These are phyloP conservation scores for Bergia sp. DNA, from an alignment of 92 coral and sea anemone species.

Conservation along the genomic window DNA sequence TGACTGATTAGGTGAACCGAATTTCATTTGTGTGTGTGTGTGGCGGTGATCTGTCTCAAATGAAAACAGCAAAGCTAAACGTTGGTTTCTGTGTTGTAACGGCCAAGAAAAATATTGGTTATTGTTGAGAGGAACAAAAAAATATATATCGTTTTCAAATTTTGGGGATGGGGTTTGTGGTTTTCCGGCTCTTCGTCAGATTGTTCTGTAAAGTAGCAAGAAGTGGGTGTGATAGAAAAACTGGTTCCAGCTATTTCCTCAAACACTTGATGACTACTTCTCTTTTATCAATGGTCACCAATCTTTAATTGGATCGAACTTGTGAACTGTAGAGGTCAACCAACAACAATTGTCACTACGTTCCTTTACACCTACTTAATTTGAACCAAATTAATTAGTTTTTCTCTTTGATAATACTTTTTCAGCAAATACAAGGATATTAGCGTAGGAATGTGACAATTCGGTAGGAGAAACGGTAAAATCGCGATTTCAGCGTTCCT, in stretches of 20 bases:
- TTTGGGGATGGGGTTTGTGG: constrained; percentile 4
- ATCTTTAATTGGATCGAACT: neutral
- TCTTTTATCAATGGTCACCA: neutral
- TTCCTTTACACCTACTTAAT: neutral
- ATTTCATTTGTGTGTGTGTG: neutral
- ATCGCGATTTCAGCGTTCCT: too few species aligned
- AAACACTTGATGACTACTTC: neutral
- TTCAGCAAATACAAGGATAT: neutral
- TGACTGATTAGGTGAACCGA: neutral
- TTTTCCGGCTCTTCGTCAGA: constrained; percentile 15
- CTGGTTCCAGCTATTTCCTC: neutral
- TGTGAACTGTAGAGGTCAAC: neutral
- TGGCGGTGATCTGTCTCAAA: neutral
- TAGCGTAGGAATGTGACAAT: neutral
- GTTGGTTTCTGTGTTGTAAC: neutral
- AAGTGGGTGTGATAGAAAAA: constrained; percentile 12
- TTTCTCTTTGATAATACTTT: too few species aligned
- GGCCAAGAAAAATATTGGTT: too few species aligned
- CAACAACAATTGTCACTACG: neutral
- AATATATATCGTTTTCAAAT: neutral
- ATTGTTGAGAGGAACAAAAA: neutral
- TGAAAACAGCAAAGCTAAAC: neutral
- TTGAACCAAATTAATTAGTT: too few species aligned
- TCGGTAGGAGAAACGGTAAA: too few species aligned
- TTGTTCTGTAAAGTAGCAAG: neutral